These are phyloP conservation scores for Drosophila serrata DNA, from an alignment of 1,140 invertebrate genomes.

Conservation along the genomic window DNA sequence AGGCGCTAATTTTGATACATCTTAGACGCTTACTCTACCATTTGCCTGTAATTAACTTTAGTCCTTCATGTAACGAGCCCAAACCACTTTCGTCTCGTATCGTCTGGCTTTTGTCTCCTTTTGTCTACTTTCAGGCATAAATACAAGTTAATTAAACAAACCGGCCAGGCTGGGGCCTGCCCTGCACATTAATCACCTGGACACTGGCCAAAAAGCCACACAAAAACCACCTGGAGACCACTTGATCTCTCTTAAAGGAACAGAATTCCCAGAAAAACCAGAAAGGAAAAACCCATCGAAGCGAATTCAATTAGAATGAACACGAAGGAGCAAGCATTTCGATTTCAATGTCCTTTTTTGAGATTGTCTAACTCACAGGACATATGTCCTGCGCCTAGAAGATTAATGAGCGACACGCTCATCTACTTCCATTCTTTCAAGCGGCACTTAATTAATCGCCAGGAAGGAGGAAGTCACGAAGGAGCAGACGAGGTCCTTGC, in stretches of 20 bases:
- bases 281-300: constrained; percentile 9
- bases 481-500: constrained; percentile 12
- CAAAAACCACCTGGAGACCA: constrained; percentile 21
- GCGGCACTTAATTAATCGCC: constrained; percentile 69
- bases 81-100: not conserved
- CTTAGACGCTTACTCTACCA: constrained; percentile 5
- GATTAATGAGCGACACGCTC: constrained; percentile 77
- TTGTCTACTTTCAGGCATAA: constrained; percentile 25
- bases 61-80: not conserved
- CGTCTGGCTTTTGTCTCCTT: constrained; percentile 25
- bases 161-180: constrained; percentile 24
- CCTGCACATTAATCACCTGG: constrained; percentile 77
- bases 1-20: constrained; percentile 3
- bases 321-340: constrained; percentile 37
- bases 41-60: constrained; percentile 5
- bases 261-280: not conserved
- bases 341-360: constrained; percentile 48
- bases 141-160: constrained; percentile 79
- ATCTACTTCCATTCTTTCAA: constrained; percentile 71
- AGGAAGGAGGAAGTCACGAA: constrained; percentile 9
- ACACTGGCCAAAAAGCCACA: constrained; percentile 48
- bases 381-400: constrained; percentile 61
- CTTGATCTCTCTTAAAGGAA: constrained; percentile 33
- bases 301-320: constrained; percentile 68
- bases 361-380: constrained; percentile 26